Percentiles rank a stretch among this genome's conserved stretches.
These are phyloP conservation scores for Hippoglossus stenolepis DNA, from an alignment of 2,113 vertebrate genomes.

Conservation along the genomic window DNA sequence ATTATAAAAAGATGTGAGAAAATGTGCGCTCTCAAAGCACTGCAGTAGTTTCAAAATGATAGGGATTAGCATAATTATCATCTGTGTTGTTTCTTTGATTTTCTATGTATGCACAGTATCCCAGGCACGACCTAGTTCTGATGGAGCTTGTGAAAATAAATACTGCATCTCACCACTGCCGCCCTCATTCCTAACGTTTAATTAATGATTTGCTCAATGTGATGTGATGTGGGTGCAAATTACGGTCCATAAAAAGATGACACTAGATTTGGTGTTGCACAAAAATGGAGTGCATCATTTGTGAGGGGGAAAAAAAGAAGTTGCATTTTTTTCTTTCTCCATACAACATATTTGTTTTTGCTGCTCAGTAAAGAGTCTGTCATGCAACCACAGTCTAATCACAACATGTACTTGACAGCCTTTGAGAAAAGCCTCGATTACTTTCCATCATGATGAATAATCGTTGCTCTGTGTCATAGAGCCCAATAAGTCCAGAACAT, in stretches of 20 bases:
- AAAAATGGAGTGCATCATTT: neutral
- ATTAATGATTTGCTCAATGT: constrained; percentile 7
- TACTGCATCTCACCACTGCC: constrained; percentile 14
- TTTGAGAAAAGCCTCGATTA: constrained; percentile 37
- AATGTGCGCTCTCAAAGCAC: neutral
- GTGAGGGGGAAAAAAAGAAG: neutral
- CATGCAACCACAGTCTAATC: constrained; percentile 6
- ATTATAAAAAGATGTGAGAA: neutral
- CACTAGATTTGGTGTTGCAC: neutral
- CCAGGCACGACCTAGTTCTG: constrained; percentile 39
- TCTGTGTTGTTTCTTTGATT: constrained; percentile 4
- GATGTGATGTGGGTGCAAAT: neutral
- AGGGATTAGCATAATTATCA: neutral
- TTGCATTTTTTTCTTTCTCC: neutral
- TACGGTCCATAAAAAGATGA: neutral
- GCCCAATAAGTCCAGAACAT: neutral
- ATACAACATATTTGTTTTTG: neutral
- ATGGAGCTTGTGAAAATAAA: neutral
- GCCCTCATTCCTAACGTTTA: constrained; percentile 5
- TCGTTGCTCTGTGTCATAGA: constrained; percentile 16
- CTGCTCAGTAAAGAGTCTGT: neutral
- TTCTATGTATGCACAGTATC: neutral
- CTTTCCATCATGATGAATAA: constrained; percentile 32
- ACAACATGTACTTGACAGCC: constrained; percentile 17
- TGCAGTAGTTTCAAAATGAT: constrained; percentile 2